Percentiles rank a stretch among this genome's conserved stretches.
phyloP scores from a whole-genome alignment of 2,113 vertebrate species.

The Recurvirostra avosetta region DNA sequence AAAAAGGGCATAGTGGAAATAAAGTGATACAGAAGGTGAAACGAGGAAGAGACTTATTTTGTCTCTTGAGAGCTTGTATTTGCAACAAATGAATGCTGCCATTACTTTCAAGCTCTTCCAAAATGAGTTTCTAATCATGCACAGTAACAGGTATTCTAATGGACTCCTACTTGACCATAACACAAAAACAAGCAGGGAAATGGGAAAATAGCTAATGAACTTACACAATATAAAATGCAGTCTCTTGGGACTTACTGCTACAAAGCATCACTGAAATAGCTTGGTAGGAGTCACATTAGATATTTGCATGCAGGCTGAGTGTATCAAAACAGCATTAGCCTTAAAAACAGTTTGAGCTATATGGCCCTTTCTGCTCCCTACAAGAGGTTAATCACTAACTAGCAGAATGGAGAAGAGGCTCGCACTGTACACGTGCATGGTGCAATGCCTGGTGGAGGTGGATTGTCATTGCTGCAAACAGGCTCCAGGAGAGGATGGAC shows the following conservation, averaged over 20 bases:
- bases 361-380: neutral
- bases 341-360: neutral
- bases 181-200: neutral
- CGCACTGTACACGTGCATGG: accelerated
- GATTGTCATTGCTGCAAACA: neutral
- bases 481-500: neutral
- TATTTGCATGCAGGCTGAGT: neutral
- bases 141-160: neutral
- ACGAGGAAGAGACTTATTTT: neutral
- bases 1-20: neutral
- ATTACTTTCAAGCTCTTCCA: neutral
- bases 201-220: neutral
- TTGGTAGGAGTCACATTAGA: neutral
- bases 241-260: neutral
- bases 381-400: neutral
- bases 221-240: neutral
- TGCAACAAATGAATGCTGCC: neutral
- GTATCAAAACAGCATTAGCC: neutral
- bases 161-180: neutral
- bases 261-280: neutral
- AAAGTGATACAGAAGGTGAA: neutral
- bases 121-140: neutral
- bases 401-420: neutral
- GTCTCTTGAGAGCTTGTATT: neutral
- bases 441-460: neutral